Evolutionary conservation across 1,140 invertebrate species (phyloP).

Genomic region (Choristoneura fumiferana): DNA sequence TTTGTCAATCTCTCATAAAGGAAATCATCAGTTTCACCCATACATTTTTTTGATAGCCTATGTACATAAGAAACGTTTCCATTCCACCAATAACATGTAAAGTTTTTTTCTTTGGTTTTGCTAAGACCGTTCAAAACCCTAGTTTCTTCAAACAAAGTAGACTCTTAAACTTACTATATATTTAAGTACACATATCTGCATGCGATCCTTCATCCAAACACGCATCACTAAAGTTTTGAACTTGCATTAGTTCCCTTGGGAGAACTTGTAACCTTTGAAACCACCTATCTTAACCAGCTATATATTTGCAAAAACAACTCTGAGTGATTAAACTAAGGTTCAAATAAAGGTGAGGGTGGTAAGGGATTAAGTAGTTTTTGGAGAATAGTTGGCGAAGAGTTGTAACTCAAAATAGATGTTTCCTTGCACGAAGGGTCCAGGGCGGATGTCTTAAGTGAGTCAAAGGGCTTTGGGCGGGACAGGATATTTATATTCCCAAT

Average conservation of each 20-base stretch:
- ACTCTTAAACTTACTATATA: not conserved
- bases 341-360: not conserved
- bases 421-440: slow-evolving; percentile 24
- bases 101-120: too few species aligned
- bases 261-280: not conserved
- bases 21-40: too few species aligned
- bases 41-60: too few species aligned
- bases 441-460: slow-evolving; percentile 44
- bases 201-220: slow-evolving; percentile 16
- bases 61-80: too few species aligned
- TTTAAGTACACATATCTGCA: slow-evolving; percentile 10
- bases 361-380: not conserved
- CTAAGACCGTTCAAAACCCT: too few species aligned
- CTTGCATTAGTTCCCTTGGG: slow-evolving; percentile 31
- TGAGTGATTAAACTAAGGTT: not conserved
- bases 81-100: too few species aligned
- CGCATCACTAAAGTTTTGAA: slow-evolving; percentile 15
- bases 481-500: slow-evolving; percentile 46
- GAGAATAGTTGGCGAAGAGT: not conserved
- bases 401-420: slow-evolving; percentile 34
- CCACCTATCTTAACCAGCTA: not conserved
- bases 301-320: not conserved
- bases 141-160: too few species aligned
- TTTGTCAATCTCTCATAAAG: too few species aligned
- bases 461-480: slow-evolving; percentile 37